Base-by-base conservation (phyloP, 2,113 vertebrate species). In the Pelobates fuscus region DNA sequence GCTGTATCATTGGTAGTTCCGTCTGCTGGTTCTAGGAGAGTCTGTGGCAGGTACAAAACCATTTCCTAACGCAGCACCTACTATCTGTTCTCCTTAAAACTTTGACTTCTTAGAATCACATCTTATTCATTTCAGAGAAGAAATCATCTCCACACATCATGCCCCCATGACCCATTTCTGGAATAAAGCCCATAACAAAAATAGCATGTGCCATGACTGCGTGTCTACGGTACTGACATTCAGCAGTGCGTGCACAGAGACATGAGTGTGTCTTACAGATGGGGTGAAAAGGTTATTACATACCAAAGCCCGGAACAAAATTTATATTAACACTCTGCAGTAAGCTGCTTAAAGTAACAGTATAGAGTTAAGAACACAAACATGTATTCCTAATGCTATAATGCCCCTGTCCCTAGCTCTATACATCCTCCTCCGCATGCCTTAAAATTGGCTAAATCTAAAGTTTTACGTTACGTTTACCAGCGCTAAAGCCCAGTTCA, bases 171-270 rank as follows among this genome's bases (percentile, higher is more conserved):
- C 71, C 61, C 61, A 27, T 57, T 27, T 58, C 32, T 26, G 54
- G 63, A 67, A 37, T 27, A 24, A 26, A 54, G 63, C 32, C 37
- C 57, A 54, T 67, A 65, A 30, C 72, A 25, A 44, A 75, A 75
- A 75, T 67, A 75, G 64, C 46, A 67, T 41, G 18, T 63, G n/a
- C 18, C 29, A 25, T 67, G 63, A 72, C 59, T 63, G 43, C 59
- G 66, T n/a, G 49, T 74, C 71, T 57, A 65, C 61, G 37, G 54
- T 74, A 65, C 63, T 72, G 70, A 72, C 70, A 63, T 65, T 65
- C 61, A 55, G 61, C 29, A 27, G 29, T 10, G 30, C 21, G 21
- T 41, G 59, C 41, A 14, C 70, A 5, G 32, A 10, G 43, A 20
- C 57, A 29, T 41, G 46, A 44, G 64, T 41, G 61, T 49, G 46